Percentiles rank a stretch among this genome's conserved stretches.
These are phyloP conservation scores for Jacana jacana DNA, from an alignment of 2,113 vertebrate genomes.

Conservation along the genomic window DNA sequence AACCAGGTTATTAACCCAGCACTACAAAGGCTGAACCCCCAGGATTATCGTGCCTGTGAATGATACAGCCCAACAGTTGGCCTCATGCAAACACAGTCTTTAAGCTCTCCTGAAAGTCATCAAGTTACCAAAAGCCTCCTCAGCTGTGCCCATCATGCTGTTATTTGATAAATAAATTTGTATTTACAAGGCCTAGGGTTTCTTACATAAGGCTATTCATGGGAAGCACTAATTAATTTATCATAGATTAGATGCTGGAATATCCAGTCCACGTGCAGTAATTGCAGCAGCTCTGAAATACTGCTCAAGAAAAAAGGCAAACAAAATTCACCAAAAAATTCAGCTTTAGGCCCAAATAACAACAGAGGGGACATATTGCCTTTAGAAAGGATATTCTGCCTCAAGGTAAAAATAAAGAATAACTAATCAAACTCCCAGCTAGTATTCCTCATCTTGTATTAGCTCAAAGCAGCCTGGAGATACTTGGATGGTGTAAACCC, in stretches of 20 bases:
- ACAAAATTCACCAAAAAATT: no score
- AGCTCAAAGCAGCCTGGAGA: neutral
- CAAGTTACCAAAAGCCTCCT: neutral
- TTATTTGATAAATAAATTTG: neutral
- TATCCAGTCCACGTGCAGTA: neutral
- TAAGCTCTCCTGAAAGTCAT: neutral
- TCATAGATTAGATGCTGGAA: neutral
- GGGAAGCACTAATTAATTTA: no score
- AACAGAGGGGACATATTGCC: neutral
- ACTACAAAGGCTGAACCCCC: neutral
- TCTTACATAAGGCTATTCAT: no score
- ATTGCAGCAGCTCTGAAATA: neutral
- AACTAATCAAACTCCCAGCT: neutral
- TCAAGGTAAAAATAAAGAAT: neutral
- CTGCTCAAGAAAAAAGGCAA: neutral
- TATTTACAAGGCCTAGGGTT: neutral
- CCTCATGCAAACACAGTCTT: neutral
- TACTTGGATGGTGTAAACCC: neutral
- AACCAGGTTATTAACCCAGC: neutral
- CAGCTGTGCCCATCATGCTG: no score
- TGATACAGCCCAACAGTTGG: no score
- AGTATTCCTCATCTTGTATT: neutral
- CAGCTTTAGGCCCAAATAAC: neutral
- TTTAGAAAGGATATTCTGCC: neutral
- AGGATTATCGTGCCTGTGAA: no score